These are phyloP conservation scores for Octonoba sinensis DNA, from an alignment of 2,888 invertebrate species.

Conservation along the genomic window DNA sequence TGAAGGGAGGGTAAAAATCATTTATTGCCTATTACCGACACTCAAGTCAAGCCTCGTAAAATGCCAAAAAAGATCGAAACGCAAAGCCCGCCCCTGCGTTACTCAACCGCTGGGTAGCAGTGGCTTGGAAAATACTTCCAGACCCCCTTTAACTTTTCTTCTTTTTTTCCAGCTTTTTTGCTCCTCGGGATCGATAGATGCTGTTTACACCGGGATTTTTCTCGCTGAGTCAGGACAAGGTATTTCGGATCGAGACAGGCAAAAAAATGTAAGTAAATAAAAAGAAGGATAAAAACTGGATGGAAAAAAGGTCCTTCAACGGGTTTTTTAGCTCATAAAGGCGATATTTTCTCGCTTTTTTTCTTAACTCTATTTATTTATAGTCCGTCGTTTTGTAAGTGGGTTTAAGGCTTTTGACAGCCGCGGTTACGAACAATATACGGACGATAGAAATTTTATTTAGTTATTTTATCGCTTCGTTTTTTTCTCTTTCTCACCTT, in stretches of 20 bases:
- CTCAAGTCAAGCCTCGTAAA: slow-evolving; percentile 53
- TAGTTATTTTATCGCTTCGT: slow-evolving; percentile 12
- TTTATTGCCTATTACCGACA: slow-evolving; percentile 57
- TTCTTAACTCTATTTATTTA: slow-evolving; percentile 45
- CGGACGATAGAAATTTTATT: not conserved
- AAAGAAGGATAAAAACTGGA: not conserved
- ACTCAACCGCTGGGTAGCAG: slow-evolving; percentile 16
- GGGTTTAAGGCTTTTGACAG: slow-evolving; percentile 36
- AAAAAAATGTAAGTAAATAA: slow-evolving; percentile 11
- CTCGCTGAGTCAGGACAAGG: slow-evolving; percentile 54
- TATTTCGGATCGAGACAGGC: slow-evolving; percentile 44
- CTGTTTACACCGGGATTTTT: slow-evolving; percentile 61
- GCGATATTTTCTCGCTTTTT: slow-evolving; percentile 41
- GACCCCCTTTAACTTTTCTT: slow-evolving; percentile 1
- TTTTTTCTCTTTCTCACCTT: not conserved
- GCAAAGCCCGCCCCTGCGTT: slow-evolving; percentile 15
- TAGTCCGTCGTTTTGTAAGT: slow-evolving; percentile 39
- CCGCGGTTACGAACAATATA: slow-evolving; percentile 27
- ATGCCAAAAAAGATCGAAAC: slow-evolving; percentile 25
- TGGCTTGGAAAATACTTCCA: slow-evolving; percentile 9
- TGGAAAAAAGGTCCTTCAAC: slow-evolving; percentile 24
- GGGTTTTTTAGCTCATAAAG: slow-evolving; percentile 48
- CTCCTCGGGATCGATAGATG: slow-evolving; percentile 42
- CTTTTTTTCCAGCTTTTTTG: not conserved
- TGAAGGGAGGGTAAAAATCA: slow-evolving; percentile 21